Base-by-base conservation (phyloP, 2,113 vertebrate species). In the Polyodon spathula region DNA sequence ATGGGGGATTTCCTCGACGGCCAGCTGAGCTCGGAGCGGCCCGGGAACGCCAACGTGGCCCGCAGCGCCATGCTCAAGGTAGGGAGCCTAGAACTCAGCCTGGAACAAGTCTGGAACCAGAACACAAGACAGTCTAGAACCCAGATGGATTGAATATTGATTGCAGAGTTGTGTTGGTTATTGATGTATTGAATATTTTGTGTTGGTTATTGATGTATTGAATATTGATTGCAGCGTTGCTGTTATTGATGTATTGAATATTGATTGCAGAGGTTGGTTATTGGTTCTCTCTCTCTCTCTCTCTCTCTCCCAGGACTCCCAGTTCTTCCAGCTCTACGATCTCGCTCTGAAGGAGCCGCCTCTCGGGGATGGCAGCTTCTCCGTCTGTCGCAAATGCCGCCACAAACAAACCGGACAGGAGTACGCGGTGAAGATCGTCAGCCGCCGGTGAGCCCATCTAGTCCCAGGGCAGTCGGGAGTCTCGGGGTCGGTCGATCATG, bases 41-140 rank as follows among this genome's bases (percentile, higher is more conserved):
- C 93, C 0, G 90, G 86, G 12, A 81, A 84, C 8, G 85, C 90
- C 14, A 89, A 88, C 0, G 87, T 95, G 42, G 89, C 87, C 38
- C 86, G 86, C 56, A 94, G 93, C 5, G 92, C 91, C 48, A 93
- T 91, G 86, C 77, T 92, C 75, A 85, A 92, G 90, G 93, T 94
- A 81, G 5, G 43, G 16, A 11, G 0, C n/a, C 4, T 4, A 27
- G 10, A 40, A 8, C 15, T 1, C 4, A 16, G 11, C 6, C 52
- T 5, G 1, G n/a, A n/a, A n/a, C n/a, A n/a, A n/a, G n/a, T n/a
- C n/a, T n/a, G n/a, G n/a, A n/a, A n/a, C n/a, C n/a, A n/a, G n/a
- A n/a, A n/a, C n/a, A n/a, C n/a, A n/a, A n/a, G n/a, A n/a, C n/a
- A n/a, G n/a, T n/a, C n/a, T n/a, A n/a, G n/a, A n/a, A n/a, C n/a